Conservation (phyloP, 1,140 invertebrate species). For the Drosophila kohkoa region DNA sequence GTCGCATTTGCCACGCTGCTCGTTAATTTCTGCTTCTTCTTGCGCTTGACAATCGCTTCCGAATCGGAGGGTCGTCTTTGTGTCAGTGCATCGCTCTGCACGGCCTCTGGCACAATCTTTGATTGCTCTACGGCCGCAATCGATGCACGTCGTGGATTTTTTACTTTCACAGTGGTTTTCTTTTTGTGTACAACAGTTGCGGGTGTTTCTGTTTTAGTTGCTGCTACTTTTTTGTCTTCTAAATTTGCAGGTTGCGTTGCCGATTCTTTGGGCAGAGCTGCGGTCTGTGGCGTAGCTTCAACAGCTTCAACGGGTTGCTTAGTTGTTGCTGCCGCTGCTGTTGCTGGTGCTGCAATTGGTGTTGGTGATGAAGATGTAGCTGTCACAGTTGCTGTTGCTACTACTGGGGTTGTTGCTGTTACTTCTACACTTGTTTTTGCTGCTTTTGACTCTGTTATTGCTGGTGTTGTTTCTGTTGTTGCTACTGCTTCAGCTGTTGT, state of each 20-base stretch:
- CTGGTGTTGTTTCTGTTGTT: neutral
- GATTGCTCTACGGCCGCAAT: slow-evolving; percentile 78
- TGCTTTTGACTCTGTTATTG: neutral
- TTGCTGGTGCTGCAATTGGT: neutral
- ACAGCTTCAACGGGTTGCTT: slow-evolving; percentile 33
- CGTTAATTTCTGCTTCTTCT: slow-evolving; percentile 77
- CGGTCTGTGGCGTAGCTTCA: slow-evolving; percentile 1
- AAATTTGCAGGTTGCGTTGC: slow-evolving; percentile 20
- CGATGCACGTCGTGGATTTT: slow-evolving; percentile 70
- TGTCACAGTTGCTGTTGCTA: neutral
- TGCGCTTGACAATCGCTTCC: slow-evolving; percentile 75
- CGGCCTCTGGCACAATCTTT: slow-evolving; percentile 70
- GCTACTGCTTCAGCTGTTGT: neutral
- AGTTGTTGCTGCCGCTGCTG: slow-evolving; percentile 1
- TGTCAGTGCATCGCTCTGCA: slow-evolving; percentile 58
- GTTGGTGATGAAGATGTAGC: neutral
- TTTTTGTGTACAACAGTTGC: slow-evolving; percentile 45
- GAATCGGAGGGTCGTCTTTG: slow-evolving; percentile 80
- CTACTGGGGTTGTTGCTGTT: neutral
- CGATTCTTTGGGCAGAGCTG: slow-evolving; percentile 48
- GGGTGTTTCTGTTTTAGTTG: slow-evolving; percentile 3
- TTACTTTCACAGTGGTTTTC: slow-evolving; percentile 60
- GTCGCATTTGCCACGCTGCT: slow-evolving; percentile 23
- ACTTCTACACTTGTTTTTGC: neutral
- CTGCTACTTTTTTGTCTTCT: neutral